phyloP scores from a whole-genome alignment of 2,888 invertebrate species.

The Meteorus cinctellus region DNA sequence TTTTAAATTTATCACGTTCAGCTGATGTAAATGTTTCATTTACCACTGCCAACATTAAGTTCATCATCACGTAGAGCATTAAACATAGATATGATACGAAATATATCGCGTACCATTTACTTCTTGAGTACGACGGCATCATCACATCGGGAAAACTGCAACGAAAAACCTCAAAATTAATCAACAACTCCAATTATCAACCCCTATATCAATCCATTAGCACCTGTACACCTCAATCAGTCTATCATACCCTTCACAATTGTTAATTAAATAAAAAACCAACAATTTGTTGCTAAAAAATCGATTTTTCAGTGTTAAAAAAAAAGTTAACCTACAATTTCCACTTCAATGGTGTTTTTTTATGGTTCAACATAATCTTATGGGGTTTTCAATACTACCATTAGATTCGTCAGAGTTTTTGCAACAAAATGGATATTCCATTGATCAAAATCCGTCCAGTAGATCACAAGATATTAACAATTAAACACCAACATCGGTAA shows the following conservation, averaged over 20 bases:
- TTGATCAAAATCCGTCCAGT: no score
- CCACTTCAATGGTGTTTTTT: conserved; percentile 12
- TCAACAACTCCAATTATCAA: not conserved
- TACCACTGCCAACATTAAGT: conserved; percentile 92
- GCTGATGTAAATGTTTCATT: conserved; percentile 92
- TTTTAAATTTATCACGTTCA: conserved; percentile 89
- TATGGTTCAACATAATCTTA: not conserved
- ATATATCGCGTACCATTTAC: conserved; percentile 88
- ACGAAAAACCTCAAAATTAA: conserved; percentile 49
- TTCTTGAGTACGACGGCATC: conserved; percentile 91
- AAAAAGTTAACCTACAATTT: conserved; percentile 11
- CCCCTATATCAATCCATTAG: no score
- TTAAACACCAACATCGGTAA: no score
- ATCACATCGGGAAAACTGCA: conserved; percentile 92
- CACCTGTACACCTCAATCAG: no score
- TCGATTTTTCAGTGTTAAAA: not conserved
- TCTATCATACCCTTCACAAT: no score
- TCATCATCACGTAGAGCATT: conserved; percentile 91
- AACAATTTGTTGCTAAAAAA: no score
- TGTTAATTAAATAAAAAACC: no score
- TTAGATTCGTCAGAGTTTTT: no score
- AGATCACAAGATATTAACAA: no score
- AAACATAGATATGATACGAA: conserved; percentile 90
- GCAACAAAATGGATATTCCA: no score
- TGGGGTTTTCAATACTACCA: no score